Base-by-base conservation (phyloP, 2,797 vertebrate genomes). In the Amblyopsis hoosieri region DNA sequence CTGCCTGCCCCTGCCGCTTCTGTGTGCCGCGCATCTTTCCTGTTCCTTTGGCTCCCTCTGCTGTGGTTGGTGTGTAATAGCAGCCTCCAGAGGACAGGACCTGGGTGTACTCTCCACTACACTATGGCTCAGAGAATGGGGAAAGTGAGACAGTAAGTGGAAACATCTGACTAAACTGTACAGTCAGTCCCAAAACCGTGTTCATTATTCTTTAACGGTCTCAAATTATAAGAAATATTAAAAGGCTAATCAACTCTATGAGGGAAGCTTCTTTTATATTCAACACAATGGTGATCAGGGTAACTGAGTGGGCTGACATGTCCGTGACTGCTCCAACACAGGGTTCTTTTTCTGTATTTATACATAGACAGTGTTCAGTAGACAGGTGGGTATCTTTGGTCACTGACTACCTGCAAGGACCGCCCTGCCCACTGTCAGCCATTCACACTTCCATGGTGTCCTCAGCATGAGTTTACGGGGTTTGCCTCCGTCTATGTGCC, bases 71-170 rank as follows among this genome's bases (percentile, higher is more conserved):
- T 79, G 85, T 90, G 84, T 87, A 88, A 87, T 81, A 79, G 80
- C 95, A 98, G 95, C 96, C 96, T 91, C 94, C 94, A 87, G 97
- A 98, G 77, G 97, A 99, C 91, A 95, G 93, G 94, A 97, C 94
- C 93, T 99, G 97, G 97, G 96, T 99, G 89, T 99, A 99, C 92
- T 99, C 97, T 92, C 97, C 97, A 68, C 95, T 99, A 88, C 97
- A 99, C 94, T 98, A 95, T 96, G 95, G 94, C 86, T 83, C 95
- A 85, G 96, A 95, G 82, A 89, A 93, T 84, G 90, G 88, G 90
- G 95, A 98, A 93, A 95, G 94, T 83, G 94, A 98, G 93, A 98
- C 96, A 93, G 97, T 99, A 98, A 99, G 97, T 98, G 91, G 78
- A 88, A 89, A 80, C 78, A 77, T 74, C 69, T 6, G 81, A 75